Percentiles rank a stretch among this genome's conserved stretches.
phyloP scores from a whole-genome alignment of 2,113 vertebrate genomes.

The Stictonetta naevosa region DNA sequence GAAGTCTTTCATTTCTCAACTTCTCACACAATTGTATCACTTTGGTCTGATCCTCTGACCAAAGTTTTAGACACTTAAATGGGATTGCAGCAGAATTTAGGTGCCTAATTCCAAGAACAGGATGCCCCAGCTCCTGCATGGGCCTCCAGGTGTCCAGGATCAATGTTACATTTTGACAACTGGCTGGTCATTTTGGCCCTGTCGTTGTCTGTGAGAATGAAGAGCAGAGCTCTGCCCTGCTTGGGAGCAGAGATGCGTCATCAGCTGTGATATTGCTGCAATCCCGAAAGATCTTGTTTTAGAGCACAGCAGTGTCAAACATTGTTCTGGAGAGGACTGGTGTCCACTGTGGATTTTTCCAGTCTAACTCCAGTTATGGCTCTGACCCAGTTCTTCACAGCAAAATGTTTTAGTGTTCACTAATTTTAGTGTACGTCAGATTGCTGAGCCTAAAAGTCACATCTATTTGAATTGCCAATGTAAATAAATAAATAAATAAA shows the following conservation, averaged over 20 bases:
- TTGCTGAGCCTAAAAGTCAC: neutral
- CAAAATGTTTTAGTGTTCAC: neutral
- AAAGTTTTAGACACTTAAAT: neutral
- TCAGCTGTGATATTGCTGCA: neutral
- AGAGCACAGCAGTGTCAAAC: neutral
- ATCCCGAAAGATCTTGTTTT: neutral
- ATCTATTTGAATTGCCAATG: neutral
- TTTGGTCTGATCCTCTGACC: neutral
- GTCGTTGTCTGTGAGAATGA: neutral
- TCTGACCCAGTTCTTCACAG: neutral
- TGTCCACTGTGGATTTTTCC: neutral
- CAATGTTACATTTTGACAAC: neutral
- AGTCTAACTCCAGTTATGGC: neutral
- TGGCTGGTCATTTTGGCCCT: neutral
- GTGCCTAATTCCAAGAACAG: neutral
- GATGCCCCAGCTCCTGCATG: rapidly evolving
- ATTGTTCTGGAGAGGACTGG: neutral
- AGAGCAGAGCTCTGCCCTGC: neutral
- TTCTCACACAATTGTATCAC: neutral
- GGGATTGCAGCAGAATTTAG: neutral
- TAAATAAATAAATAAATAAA: neutral
- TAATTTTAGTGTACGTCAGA: neutral
- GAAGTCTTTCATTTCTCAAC: neutral
- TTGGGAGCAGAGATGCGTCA: neutral
- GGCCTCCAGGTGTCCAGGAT: neutral